Evolutionary conservation across 2,888 invertebrate genomes (phyloP).

Genomic region (Lithosia quadra): DNA sequence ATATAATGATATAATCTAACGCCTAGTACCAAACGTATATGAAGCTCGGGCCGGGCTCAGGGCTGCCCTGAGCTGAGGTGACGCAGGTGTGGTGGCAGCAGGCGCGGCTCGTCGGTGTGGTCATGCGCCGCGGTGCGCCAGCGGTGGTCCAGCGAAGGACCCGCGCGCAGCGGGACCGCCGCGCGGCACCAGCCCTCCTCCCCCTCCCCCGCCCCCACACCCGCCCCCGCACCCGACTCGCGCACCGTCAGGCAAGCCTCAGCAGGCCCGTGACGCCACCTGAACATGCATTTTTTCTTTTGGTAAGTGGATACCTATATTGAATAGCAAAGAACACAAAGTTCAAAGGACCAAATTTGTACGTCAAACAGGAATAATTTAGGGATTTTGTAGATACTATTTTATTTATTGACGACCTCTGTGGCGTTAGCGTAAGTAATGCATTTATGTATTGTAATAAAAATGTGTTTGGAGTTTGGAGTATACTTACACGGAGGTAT

Average conservation of each 20-base stretch:
- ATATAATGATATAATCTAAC: too few species aligned
- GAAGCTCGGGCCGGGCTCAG: not conserved
- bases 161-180: conserved; percentile 49
- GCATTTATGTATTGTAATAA: too few species aligned
- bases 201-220: conserved; percentile 14
- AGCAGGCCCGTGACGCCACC: conserved; percentile 47
- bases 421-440: too few species aligned
- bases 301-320: too few species aligned
- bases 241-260: conserved; percentile 47
- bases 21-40: not conserved
- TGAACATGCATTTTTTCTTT: conserved; percentile 8
- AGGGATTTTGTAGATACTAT: too few species aligned
- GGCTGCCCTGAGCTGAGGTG: not conserved
- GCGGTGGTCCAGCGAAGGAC: conserved; percentile 57
- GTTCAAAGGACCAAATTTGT: too few species aligned
- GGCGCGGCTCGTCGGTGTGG: conserved; percentile 61
- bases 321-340: too few species aligned
- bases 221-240: conserved; percentile 23
- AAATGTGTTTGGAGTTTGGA: too few species aligned
- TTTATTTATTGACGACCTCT: too few species aligned
- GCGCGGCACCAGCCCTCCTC: conserved; percentile 55
- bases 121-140: conserved; percentile 51
- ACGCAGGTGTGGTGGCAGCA: conserved; percentile 43
- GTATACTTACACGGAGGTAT: conserved; percentile 60
- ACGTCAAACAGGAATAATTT: too few species aligned